Conservation (phyloP, 2,113 vertebrate species). For the Oreochromis aureus region DNA sequence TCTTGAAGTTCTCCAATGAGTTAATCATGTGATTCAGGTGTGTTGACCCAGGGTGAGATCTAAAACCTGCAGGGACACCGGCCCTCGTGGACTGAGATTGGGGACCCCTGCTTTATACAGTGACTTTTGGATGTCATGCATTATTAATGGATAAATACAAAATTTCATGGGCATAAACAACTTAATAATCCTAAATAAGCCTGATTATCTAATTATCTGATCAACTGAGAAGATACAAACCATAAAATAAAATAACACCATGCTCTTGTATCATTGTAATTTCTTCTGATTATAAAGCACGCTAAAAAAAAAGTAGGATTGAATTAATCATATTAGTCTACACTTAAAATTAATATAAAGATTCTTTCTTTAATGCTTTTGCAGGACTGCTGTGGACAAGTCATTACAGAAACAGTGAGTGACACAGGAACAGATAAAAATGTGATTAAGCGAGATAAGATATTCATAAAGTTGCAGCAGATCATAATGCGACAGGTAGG, state of each 20-base stretch:
- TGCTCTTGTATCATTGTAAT: not conserved
- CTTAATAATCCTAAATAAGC: not conserved
- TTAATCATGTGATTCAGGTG: too few species aligned
- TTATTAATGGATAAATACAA: not conserved
- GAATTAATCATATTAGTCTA: not conserved
- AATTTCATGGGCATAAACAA: not conserved
- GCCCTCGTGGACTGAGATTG: too few species aligned
- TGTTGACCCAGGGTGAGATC: too few species aligned
- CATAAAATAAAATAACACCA: not conserved
- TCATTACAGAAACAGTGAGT: not conserved
- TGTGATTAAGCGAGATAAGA: not conserved
- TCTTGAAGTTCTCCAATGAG: too few species aligned
- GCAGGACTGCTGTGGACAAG: not conserved
- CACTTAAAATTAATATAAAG: not conserved
- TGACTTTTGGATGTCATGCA: not conserved
- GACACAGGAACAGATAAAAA: not conserved
- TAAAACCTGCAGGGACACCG: too few species aligned
- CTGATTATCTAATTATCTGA: not conserved
- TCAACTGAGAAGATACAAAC: not conserved
- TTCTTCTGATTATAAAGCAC: not conserved
- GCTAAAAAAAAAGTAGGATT: not conserved
- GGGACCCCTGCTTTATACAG: not conserved
- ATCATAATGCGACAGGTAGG: not conserved
- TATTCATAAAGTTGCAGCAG: not conserved
- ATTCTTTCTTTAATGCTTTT: not conserved